Percentiles rank a stretch among this genome's conserved stretches.
These are phyloP conservation scores for Aegotheles bennettii DNA, from an alignment of 2,113 vertebrate genomes.

Conservation along the genomic window DNA sequence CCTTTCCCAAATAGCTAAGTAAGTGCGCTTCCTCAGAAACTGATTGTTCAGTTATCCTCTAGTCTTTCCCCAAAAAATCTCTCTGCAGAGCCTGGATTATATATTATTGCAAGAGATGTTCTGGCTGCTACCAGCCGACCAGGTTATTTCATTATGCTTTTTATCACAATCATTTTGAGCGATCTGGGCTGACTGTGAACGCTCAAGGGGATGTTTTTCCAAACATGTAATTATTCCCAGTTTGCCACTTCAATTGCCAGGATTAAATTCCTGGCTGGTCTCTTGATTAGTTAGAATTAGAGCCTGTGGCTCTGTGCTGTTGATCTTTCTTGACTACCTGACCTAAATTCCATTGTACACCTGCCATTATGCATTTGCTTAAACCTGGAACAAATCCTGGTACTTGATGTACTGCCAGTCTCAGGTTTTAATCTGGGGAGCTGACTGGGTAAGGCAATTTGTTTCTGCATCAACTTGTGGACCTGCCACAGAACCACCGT, in stretches of 20 bases:
- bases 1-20: not conserved
- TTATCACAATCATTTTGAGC: not conserved
- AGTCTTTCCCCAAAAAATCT: not conserved
- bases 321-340: not conserved
- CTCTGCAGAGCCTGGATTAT: not conserved
- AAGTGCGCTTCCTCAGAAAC: not conserved
- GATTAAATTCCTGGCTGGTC: not conserved
- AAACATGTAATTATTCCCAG: not conserved
- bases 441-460: not conserved
- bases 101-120: not conserved
- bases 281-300: not conserved
- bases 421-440: not conserved
- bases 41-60: not conserved
- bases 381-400: not conserved
- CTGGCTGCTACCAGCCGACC: not conserved
- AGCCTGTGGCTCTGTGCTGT: not conserved
- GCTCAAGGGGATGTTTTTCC: constrained; percentile 13
- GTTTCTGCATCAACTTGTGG: not conserved
- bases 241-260: not conserved
- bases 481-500: not conserved
- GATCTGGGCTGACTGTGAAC: not conserved
- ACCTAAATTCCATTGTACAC: constrained; percentile 54
- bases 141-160: not conserved
- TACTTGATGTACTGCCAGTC: constrained; percentile 55
- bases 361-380: constrained; percentile 1